These are phyloP conservation scores for Aethes cnicana DNA, from an alignment of 2,888 invertebrate species.

Conservation along the genomic window DNA sequence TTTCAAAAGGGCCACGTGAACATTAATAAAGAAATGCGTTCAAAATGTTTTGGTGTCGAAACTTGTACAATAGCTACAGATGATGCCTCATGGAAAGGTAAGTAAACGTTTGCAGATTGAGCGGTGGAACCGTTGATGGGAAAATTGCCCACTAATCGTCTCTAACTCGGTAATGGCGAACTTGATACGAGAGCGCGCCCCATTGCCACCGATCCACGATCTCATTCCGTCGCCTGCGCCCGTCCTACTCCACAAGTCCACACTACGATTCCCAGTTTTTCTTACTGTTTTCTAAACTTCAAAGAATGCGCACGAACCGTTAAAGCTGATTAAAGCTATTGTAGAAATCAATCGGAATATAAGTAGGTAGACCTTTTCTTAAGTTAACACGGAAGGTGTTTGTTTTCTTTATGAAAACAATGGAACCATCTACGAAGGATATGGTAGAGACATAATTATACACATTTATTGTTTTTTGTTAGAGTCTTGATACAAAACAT, in stretches of 20 bases:
- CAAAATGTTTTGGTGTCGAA: background rate
- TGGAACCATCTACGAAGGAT: too few relatives aligned
- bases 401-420: too few relatives aligned
- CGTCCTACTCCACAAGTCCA: background rate
- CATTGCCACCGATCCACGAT: slow-evolving; percentile 54
- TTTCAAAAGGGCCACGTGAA: too few relatives aligned
- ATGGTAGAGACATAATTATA: too few relatives aligned
- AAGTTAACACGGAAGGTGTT: too few relatives aligned
- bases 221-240: slow-evolving; percentile 39
- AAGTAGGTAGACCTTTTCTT: too few relatives aligned
- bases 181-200: slow-evolving; percentile 56
- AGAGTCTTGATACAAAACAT: too few relatives aligned
- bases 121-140: slow-evolving; percentile 60
- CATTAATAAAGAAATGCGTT: background rate
- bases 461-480: too few relatives aligned
- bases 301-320: background rate
- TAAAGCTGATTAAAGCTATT: background rate
- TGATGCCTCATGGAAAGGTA: slow-evolving; percentile 43
- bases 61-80: slow-evolving; percentile 32
- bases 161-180: slow-evolving; percentile 72
- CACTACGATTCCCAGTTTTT: slow-evolving; percentile 3
- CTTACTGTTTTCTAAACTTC: slow-evolving; percentile 9
- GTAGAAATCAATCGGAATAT: background rate
- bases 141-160: slow-evolving; percentile 69
- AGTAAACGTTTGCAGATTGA: slow-evolving; percentile 59